A percentile compares a stretch with the other conserved stretches of the same genome.
These are phyloP conservation scores for Babyrousa celebensis DNA, from an alignment of 2,797 vertebrate genomes.

Conservation along the genomic window DNA sequence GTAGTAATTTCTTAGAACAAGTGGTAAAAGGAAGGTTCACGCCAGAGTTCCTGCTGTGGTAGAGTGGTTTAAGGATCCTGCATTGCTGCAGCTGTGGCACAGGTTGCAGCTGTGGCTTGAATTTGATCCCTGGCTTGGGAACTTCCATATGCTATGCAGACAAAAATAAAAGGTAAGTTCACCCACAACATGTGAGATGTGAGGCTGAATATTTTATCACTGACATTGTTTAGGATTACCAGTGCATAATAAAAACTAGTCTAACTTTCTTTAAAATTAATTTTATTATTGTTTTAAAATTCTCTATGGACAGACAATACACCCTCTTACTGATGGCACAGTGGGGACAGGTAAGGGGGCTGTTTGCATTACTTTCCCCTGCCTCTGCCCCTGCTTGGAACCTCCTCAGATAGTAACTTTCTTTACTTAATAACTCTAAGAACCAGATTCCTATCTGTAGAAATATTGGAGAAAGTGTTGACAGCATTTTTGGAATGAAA, in stretches of 20 bases:
- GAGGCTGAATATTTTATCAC: not conserved
- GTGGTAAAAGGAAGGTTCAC: not conserved
- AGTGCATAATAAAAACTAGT: not conserved
- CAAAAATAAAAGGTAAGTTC: too few relatives aligned
- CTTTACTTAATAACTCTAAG: not conserved
- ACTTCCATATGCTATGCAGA: too few relatives aligned
- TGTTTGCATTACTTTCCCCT: accelerated
- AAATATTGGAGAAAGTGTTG: not conserved
- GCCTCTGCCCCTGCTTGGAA: not conserved
- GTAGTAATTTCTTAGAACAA: not conserved
- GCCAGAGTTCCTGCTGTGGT: too few relatives aligned
- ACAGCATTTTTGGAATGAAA: not conserved
- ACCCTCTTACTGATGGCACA: not conserved
- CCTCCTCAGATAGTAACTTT: not conserved
- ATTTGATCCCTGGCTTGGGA: too few relatives aligned
- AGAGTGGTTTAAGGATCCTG: too few relatives aligned
- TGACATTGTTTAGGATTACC: not conserved
- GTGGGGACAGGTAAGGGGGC: accelerated
- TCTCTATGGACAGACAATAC: not conserved
- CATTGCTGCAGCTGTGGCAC: too few relatives aligned
- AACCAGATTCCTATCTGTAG: not conserved
- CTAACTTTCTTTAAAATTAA: not conserved
- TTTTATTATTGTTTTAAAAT: conserved; percentile 47
- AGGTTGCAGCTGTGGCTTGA: too few relatives aligned
- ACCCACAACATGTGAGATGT: not conserved